A percentile compares a stretch with the other conserved stretches of the same genome.
Conservation (phyloP, 2,797 vertebrate species). For the Xerus rutilus region DNA sequence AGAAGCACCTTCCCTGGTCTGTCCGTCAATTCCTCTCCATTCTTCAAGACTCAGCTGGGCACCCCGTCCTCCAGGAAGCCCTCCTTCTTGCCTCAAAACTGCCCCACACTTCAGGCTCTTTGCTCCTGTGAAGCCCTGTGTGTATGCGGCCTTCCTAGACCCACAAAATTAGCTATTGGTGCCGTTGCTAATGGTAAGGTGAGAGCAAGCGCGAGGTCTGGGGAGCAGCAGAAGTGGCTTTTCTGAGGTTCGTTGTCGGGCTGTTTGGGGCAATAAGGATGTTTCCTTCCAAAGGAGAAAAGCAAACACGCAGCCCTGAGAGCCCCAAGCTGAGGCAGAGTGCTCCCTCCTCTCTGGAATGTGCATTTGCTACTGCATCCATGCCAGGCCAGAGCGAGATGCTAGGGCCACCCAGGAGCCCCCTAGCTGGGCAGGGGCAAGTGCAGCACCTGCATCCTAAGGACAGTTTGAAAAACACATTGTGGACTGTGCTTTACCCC, state of each 20-base stretch:
- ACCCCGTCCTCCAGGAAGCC: not conserved
- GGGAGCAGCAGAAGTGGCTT: not conserved
- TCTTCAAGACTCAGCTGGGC: not conserved
- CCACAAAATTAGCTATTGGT: too few species aligned
- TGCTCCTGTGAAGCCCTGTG: not conserved
- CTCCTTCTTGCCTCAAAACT: not conserved
- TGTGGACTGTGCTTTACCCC: too few species aligned
- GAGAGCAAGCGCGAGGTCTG: not conserved
- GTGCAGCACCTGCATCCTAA: not conserved
- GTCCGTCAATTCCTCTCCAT: not conserved
- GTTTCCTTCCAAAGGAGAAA: not conserved
- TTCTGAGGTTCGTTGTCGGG: not conserved
- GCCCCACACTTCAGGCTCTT: not conserved
- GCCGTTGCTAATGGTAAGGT: not conserved
- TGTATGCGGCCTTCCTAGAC: fast-evolving
- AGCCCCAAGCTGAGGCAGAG: fast-evolving
- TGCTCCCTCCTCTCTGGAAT: fast-evolving
- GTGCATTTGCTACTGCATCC: fast-evolving
- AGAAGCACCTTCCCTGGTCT: not conserved
- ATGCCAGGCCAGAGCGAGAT: fast-evolving
- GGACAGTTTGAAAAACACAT: not conserved
- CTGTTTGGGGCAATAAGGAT: too few species aligned
- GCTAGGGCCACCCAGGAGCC: not conserved
- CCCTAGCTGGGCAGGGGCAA: not conserved
- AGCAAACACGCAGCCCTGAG: not conserved